Evolutionary conservation across 2,888 invertebrate genomes (phyloP).

Genomic region (Eucera pruinosa): DNA sequence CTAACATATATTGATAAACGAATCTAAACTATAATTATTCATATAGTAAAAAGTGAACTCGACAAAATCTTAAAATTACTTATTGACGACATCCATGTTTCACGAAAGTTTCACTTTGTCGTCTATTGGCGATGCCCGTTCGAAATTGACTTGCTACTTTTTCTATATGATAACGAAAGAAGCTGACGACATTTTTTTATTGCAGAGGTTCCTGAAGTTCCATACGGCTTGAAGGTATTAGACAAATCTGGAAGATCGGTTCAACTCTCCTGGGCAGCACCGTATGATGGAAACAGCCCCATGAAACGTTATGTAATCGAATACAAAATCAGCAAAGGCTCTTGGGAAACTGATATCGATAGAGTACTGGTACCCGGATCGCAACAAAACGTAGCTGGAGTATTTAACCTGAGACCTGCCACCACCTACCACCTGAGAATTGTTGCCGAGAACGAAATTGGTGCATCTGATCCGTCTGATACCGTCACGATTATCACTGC

Average conservation of each 20-base stretch:
- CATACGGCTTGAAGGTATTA: constrained; percentile 93
- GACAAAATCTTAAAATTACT: too few relatives aligned
- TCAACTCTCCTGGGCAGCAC: constrained; percentile 96
- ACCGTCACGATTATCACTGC: constrained; percentile 97
- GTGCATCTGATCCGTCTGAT: constrained; percentile 96
- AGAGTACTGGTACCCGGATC: constrained; percentile 94
- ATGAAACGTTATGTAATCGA: constrained; percentile 95
- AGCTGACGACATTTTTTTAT: background rate
- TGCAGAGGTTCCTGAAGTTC: constrained; percentile 93
- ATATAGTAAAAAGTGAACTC: too few relatives aligned
- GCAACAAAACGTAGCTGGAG: constrained; percentile 94
- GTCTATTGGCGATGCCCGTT: too few relatives aligned
- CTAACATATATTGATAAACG: too few relatives aligned
- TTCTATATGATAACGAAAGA: background rate
- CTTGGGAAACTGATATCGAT: constrained; percentile 94
- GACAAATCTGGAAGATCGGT: constrained; percentile 96
- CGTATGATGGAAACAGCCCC: constrained; percentile 96
- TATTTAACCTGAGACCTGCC: constrained; percentile 94
- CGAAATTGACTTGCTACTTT: too few relatives aligned
- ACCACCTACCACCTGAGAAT: constrained; percentile 97
- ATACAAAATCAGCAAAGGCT: constrained; percentile 93
- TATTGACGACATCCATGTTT: too few relatives aligned
- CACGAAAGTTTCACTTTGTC: too few relatives aligned
- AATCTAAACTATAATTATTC: too few relatives aligned
- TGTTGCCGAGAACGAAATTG: constrained; percentile 96